These are phyloP conservation scores for Xenopus tropicalis DNA, from an alignment of 2,113 vertebrate genomes.

Conservation along the genomic window DNA sequence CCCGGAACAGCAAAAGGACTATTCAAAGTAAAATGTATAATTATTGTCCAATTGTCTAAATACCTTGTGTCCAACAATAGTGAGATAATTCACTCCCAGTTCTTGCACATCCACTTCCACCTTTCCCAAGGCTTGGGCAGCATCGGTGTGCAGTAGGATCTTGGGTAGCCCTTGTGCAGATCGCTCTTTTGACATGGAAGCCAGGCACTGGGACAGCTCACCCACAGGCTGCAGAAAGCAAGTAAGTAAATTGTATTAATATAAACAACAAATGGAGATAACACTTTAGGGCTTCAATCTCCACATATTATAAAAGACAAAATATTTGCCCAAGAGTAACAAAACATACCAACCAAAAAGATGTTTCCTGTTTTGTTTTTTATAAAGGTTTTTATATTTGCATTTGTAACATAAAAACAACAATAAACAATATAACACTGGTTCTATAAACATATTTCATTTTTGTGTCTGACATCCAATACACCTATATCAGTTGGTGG, in stretches of 20 bases:
- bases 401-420: too few relatives aligned
- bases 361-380: too few relatives aligned
- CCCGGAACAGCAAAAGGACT: too few relatives aligned
- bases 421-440: too few relatives aligned
- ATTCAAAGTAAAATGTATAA: too few relatives aligned
- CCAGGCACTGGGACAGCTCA: slow-evolving; percentile 71
- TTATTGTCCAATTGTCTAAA: background rate
- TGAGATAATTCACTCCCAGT: slow-evolving; percentile 88
- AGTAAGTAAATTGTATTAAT: background rate
- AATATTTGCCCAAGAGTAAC: background rate
- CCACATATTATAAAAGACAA: background rate
- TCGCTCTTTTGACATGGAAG: slow-evolving; percentile 61
- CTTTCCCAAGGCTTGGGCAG: slow-evolving; percentile 91
- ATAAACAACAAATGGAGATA: background rate
- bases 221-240: slow-evolving; percentile 68
- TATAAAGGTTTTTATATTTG: too few relatives aligned
- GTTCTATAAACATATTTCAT: too few relatives aligned
- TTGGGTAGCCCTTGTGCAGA: slow-evolving; percentile 47
- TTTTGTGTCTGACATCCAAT: too few relatives aligned
- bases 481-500: too few relatives aligned
- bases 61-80: slow-evolving; percentile 95
- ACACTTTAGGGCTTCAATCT: too few relatives aligned
- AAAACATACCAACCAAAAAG: background rate
- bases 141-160: slow-evolving; percentile 85
- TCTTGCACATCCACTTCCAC: slow-evolving; percentile 74